These are phyloP conservation scores for Gymnosoma rotundatum DNA, from an alignment of 2,888 invertebrate genomes.

Conservation along the genomic window DNA sequence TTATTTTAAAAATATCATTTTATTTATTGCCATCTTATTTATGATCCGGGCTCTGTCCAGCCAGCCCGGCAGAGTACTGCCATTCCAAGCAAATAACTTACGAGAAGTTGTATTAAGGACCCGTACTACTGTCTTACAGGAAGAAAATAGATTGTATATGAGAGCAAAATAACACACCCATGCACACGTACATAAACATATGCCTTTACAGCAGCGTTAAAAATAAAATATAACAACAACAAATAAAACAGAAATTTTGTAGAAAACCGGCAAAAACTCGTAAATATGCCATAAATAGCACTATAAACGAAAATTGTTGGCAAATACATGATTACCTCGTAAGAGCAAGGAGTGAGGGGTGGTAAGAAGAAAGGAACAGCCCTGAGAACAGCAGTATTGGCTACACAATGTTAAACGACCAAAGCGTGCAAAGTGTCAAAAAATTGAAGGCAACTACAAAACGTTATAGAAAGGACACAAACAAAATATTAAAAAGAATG, in stretches of 20 bases:
- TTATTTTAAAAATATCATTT: conserved; percentile 30
- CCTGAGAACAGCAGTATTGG: background rate
- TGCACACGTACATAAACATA: background rate
- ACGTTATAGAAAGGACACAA: conserved; percentile 24
- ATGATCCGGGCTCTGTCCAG: conserved; percentile 5
- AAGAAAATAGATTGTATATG: conserved; percentile 55
- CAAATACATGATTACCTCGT: conserved; percentile 51
- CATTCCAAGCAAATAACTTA: conserved; percentile 13
- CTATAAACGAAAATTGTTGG: conserved; percentile 58
- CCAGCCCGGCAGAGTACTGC: conserved; percentile 11
- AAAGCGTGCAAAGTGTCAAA: conserved; percentile 64
- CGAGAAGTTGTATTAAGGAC: background rate
- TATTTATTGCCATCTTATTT: conserved; percentile 23
- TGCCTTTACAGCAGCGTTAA: background rate
- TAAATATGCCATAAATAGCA: conserved; percentile 69
- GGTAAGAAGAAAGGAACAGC: background rate
- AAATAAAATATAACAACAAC: background rate
- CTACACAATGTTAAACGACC: conserved; percentile 47
- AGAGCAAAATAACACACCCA: background rate
- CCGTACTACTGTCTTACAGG: background rate
- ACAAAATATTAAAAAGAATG: background rate
- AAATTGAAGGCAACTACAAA: conserved; percentile 55
- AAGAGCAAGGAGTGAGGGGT: background rate
- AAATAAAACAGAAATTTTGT: conserved; percentile 48
- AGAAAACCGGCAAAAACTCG: conserved; percentile 59